Evolutionary conservation across 2,888 invertebrate genomes (phyloP).

Genomic region (Lissonota sp.): DNA sequence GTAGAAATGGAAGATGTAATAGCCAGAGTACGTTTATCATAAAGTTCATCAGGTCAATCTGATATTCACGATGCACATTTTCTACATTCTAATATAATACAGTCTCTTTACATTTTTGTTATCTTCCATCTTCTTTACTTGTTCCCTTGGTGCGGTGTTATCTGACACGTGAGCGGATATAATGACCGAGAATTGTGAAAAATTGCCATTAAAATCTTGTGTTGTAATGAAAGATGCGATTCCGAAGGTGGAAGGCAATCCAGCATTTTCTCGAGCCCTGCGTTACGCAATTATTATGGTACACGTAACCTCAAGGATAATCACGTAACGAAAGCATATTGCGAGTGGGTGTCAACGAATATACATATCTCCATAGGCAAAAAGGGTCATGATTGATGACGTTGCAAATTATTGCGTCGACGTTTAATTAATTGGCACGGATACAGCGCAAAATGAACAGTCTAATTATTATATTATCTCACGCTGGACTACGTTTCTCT

Average conservation of each 20-base stretch:
- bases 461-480: too few species aligned
- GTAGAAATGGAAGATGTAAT: too few species aligned
- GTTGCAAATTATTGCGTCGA: too few species aligned
- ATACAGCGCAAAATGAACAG: too few species aligned
- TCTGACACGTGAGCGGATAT: not conserved
- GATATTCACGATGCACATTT: not conserved
- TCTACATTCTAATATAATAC: slow-evolving; percentile 51
- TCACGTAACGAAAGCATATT: not conserved
- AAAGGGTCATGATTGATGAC: not conserved
- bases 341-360: not conserved
- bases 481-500: too few species aligned
- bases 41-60: not conserved
- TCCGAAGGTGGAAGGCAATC: slow-evolving; percentile 1
- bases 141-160: slow-evolving; percentile 1
- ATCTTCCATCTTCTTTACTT: not conserved
- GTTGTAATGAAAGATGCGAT: slow-evolving; percentile 6
- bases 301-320: slow-evolving; percentile 12
- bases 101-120: slow-evolving; percentile 39
- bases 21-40: not conserved
- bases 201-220: slow-evolving; percentile 2
- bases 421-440: too few species aligned
- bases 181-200: slow-evolving; percentile 1
- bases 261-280: not conserved
- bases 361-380: not conserved
- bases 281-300: slow-evolving; percentile 2